phyloP scores from a whole-genome alignment of 2,888 invertebrate genomes.

The Gymnosoma rotundatum region DNA sequence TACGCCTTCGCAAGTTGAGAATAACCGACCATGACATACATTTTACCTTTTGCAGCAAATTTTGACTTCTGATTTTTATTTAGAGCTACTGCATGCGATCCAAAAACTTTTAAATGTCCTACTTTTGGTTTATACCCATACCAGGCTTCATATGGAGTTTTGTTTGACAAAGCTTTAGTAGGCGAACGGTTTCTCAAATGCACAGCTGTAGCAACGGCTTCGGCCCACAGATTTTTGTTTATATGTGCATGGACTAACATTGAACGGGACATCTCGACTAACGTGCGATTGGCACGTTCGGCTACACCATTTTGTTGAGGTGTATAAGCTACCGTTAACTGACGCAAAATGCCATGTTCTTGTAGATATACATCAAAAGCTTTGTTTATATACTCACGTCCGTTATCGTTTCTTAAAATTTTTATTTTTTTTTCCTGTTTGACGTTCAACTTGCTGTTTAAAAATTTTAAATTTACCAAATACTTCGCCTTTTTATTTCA shows the following conservation, averaged over 20 bases:
- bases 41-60: too few species aligned
- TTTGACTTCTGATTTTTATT: neutral
- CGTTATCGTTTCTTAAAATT: constrained; percentile 48
- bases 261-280: constrained; percentile 72
- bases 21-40: too few species aligned
- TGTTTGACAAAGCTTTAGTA: too few species aligned
- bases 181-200: constrained; percentile 61
- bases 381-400: constrained; percentile 46
- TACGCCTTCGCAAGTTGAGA: too few species aligned
- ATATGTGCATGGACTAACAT: constrained; percentile 73
- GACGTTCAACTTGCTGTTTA: constrained; percentile 42
- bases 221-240: constrained; percentile 64
- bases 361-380: constrained; percentile 57
- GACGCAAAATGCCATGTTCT: constrained; percentile 56
- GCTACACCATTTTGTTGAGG: constrained; percentile 72
- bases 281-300: constrained; percentile 55
- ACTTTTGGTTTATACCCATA: constrained; percentile 53
- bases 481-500: constrained; percentile 48
- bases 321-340: constrained; percentile 62
- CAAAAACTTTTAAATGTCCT: constrained; percentile 43
- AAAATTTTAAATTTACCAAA: constrained; percentile 49
- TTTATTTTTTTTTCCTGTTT: constrained; percentile 55
- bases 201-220: constrained; percentile 35
- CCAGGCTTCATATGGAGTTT: constrained; percentile 29
- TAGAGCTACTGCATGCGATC: neutral